These are phyloP conservation scores for Rotaria socialis DNA, from an alignment of 2,888 invertebrate species.

Conservation along the genomic window DNA sequence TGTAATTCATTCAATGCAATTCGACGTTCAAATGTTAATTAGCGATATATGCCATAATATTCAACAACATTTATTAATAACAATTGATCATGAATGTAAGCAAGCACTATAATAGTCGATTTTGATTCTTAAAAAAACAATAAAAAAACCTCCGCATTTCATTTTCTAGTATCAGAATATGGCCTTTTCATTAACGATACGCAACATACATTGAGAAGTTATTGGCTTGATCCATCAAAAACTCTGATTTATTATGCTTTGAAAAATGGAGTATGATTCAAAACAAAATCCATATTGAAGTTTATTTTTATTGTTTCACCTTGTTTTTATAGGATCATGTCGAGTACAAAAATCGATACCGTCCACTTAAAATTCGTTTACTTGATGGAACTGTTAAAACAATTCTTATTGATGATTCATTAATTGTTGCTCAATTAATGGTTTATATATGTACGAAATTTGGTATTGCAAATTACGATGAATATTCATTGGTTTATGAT, in stretches of 20 bases:
- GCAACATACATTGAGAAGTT: constrained; percentile 84
- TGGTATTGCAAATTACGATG: constrained; percentile 82
- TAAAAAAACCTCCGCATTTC: background rate
- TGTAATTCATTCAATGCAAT: constrained; percentile 14
- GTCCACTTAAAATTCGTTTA: constrained; percentile 85
- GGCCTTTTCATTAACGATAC: constrained; percentile 87
- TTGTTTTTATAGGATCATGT: constrained; percentile 67
- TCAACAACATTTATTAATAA: background rate
- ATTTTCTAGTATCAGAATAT: constrained; percentile 79
- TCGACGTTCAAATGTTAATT: constrained; percentile 15
- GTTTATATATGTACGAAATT: constrained; percentile 97
- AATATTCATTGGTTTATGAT: constrained; percentile 88
- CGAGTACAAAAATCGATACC: constrained; percentile 82
- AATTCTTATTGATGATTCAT: constrained; percentile 91
- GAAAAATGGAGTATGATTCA: constrained; percentile 69
- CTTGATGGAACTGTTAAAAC: constrained; percentile 91
- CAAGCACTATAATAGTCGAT: background rate
- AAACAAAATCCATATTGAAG: background rate
- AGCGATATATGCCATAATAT: background rate
- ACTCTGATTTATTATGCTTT: constrained; percentile 93
- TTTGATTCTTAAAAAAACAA: background rate
- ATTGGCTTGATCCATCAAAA: constrained; percentile 90
- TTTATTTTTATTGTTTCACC: background rate
- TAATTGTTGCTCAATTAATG: constrained; percentile 93
- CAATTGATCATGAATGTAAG: background rate